These are phyloP conservation scores for Sisyra terminalis DNA, from an alignment of 2,888 invertebrate species.

Conservation along the genomic window DNA sequence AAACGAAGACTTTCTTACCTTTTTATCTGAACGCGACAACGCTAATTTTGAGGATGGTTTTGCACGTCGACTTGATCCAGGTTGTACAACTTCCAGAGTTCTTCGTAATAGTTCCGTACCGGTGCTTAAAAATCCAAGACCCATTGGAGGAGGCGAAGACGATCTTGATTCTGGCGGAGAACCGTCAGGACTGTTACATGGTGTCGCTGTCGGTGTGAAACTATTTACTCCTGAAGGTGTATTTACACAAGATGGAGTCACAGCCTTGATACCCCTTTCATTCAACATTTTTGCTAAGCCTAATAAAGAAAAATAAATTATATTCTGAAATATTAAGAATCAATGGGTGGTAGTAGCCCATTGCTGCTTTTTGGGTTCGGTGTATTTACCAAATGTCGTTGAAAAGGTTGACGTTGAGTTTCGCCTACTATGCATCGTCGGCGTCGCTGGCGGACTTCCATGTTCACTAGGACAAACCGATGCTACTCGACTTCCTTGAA, in stretches of 20 bases:
- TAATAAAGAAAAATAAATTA: not conserved
- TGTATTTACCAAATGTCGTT: slow-evolving; percentile 32
- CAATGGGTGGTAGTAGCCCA: too few species aligned
- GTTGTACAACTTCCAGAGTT: slow-evolving; percentile 29
- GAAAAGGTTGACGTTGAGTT: slow-evolving; percentile 68
- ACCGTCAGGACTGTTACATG: slow-evolving; percentile 69
- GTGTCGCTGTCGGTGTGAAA: slow-evolving; percentile 72
- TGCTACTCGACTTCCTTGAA: slow-evolving; percentile 46
- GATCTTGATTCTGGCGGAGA: slow-evolving; percentile 37
- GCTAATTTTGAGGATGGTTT: slow-evolving; percentile 23
- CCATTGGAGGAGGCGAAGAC: slow-evolving; percentile 37
- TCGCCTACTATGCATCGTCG: slow-evolving; percentile 41
- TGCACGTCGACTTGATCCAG: slow-evolving; percentile 13
- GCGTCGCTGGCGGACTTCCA: slow-evolving; percentile 32
- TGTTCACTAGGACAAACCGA: slow-evolving; percentile 41
- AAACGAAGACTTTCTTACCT: slow-evolving; percentile 13
- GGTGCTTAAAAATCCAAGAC: slow-evolving; percentile 35
- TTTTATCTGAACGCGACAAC: slow-evolving; percentile 22
- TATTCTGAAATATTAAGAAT: too few species aligned
- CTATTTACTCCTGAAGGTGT: slow-evolving; percentile 45
- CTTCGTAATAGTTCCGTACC: slow-evolving; percentile 49
- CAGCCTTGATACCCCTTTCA: slow-evolving; percentile 58
- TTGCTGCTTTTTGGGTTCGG: too few species aligned
- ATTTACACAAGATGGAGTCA: slow-evolving; percentile 47
- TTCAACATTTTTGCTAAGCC: slow-evolving; percentile 63